These are phyloP conservation scores for Bicyclus anynana DNA, from an alignment of 1,140 invertebrate species.

Conservation along the genomic window DNA sequence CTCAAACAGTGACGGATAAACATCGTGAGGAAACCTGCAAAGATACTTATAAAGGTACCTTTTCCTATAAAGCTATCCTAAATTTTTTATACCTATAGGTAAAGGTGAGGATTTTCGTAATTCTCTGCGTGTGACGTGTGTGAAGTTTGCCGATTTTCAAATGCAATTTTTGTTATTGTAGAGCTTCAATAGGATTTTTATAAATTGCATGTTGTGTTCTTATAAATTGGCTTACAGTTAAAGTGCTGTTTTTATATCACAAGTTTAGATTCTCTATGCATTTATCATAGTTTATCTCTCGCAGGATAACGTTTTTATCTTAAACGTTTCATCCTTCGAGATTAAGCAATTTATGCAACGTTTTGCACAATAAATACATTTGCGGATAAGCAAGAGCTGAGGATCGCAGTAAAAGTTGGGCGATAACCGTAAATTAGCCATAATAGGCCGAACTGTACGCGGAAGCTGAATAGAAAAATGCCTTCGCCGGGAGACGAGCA, in stretches of 20 bases:
- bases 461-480: constrained; percentile 49
- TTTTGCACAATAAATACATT: constrained; percentile 39
- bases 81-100: too few relatives aligned
- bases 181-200: too few relatives aligned
- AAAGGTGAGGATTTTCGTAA: too few relatives aligned
- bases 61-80: too few relatives aligned
- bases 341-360: constrained; percentile 5
- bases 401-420: constrained; percentile 39
- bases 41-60: too few relatives aligned
- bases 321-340: constrained; percentile 7
- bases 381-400: constrained; percentile 26
- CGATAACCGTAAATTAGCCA: constrained; percentile 62
- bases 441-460: constrained; percentile 47
- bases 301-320: background rate
- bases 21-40: too few relatives aligned
- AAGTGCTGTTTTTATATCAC: background rate
- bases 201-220: too few relatives aligned
- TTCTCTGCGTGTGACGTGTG: too few relatives aligned
- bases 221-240: background rate
- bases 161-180: too few relatives aligned
- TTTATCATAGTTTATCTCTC: background rate
- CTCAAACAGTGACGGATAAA: too few relatives aligned
- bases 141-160: too few relatives aligned
- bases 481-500: constrained; percentile 45
- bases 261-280: too few relatives aligned